Conservation (phyloP, 2,888 invertebrate genomes). For the Branchellion lobata region DNA sequence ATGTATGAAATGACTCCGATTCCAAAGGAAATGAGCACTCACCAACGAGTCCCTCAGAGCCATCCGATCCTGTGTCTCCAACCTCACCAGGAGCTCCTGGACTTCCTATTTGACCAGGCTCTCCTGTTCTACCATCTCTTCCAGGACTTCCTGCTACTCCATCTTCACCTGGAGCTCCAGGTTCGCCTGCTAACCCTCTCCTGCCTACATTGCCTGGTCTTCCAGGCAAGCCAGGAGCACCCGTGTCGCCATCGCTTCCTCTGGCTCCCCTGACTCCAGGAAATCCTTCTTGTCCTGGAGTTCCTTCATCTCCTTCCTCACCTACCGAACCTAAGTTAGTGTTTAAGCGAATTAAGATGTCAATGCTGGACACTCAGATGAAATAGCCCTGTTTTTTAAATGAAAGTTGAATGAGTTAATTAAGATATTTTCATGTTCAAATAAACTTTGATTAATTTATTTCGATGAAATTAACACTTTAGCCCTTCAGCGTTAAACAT, state of each 20-base stretch:
- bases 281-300: conserved; percentile 3
- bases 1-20: no score
- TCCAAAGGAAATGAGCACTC: no score
- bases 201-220: conserved; percentile 27
- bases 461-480: no score
- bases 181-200: not conserved
- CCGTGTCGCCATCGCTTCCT: conserved; percentile 41
- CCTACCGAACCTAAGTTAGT: not conserved
- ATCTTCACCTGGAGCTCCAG: not conserved
- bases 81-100: conserved; percentile 35
- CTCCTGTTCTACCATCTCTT: conserved; percentile 18
- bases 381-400: no score
- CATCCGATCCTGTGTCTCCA: conserved; percentile 41
- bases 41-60: not conserved
- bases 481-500: no score
- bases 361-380: no score
- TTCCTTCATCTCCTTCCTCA: conserved; percentile 32
- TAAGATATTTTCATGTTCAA: no score
- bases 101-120: conserved; percentile 32
- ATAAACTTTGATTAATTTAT: no score
- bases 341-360: no score
- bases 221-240: conserved; percentile 21
- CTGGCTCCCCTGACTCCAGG: conserved; percentile 23
- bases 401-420: no score
- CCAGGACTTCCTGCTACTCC: conserved; percentile 21